phyloP scores from a whole-genome alignment of 2,888 invertebrate genomes.

The Chrysomela aeneicollis region DNA sequence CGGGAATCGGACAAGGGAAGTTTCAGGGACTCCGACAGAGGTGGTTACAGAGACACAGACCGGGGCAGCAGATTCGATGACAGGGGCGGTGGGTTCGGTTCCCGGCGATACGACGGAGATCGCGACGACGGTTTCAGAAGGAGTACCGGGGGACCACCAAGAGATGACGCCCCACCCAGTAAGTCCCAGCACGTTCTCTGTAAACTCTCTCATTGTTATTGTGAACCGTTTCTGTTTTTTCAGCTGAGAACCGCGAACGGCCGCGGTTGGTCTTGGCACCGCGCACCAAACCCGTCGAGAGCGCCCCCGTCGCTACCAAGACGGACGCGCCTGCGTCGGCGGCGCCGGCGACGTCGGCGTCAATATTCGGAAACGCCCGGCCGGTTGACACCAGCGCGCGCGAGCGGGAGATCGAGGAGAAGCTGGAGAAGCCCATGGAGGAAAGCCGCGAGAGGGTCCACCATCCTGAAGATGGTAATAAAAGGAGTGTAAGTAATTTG shows the following conservation, averaged over 20 bases:
- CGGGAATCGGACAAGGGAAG: constrained; percentile 34
- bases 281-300: constrained; percentile 77
- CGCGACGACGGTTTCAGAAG: constrained; percentile 42
- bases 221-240: constrained; percentile 47
- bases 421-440: constrained; percentile 65
- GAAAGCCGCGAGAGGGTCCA: constrained; percentile 24
- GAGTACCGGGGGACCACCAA: constrained; percentile 30
- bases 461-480: constrained; percentile 24
- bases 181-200: too few species aligned
- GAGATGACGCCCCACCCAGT: constrained; percentile 33
- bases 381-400: constrained; percentile 93
- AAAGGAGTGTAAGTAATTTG: constrained; percentile 31
- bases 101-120: constrained; percentile 47
- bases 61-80: constrained; percentile 44
- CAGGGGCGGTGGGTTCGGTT: constrained; percentile 45
- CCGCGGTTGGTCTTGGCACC: constrained; percentile 83
- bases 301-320: constrained; percentile 15
- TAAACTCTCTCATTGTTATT: too few species aligned
- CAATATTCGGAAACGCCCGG: constrained; percentile 93
- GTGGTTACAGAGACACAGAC: constrained; percentile 18
- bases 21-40: constrained; percentile 34
- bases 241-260: constrained; percentile 70
- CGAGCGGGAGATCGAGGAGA: constrained; percentile 91
- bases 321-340: constrained; percentile 48
- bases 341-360: constrained; percentile 68